Conservation (phyloP, 2,888 invertebrate genomes). For the Himalopsyche anomala region DNA sequence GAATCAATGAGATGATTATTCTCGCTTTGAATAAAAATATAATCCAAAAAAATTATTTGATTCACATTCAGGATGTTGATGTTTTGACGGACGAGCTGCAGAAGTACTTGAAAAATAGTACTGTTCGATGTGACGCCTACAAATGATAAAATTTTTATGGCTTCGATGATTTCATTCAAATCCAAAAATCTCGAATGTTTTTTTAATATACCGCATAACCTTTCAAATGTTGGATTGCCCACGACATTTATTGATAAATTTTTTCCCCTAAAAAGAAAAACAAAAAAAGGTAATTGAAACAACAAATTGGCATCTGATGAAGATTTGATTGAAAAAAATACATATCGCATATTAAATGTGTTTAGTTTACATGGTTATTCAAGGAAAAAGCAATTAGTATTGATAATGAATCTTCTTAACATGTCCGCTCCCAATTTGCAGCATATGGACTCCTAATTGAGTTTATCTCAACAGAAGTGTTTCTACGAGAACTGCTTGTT, state of each 20-base stretch:
- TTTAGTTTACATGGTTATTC: too few species aligned
- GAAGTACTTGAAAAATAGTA: conserved; percentile 78
- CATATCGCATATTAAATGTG: too few species aligned
- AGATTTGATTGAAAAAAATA: too few species aligned
- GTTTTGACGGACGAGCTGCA: conserved; percentile 80
- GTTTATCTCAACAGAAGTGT: too few species aligned
- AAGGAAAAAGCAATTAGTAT: too few species aligned
- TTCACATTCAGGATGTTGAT: conserved; percentile 79
- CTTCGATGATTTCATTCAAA: conserved; percentile 76
- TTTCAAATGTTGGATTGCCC: conserved; percentile 77
- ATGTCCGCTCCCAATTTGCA: too few species aligned
- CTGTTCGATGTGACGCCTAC: conserved; percentile 78
- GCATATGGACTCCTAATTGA: too few species aligned
- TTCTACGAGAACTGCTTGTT: too few species aligned
- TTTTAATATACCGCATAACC: conserved; percentile 78
- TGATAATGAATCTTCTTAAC: too few species aligned
- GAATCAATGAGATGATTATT: conserved; percentile 79
- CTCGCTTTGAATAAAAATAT: conserved; percentile 76
- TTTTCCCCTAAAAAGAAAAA: conserved; percentile 69
- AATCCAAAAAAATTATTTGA: conserved; percentile 81
- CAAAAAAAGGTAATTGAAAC: background rate
- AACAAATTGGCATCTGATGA: background rate
- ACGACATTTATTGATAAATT: conserved; percentile 72
- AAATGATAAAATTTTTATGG: conserved; percentile 78
- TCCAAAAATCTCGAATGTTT: conserved; percentile 76